Conservation (phyloP, 2,888 invertebrate genomes). For the Dicroscelio sp. region DNA sequence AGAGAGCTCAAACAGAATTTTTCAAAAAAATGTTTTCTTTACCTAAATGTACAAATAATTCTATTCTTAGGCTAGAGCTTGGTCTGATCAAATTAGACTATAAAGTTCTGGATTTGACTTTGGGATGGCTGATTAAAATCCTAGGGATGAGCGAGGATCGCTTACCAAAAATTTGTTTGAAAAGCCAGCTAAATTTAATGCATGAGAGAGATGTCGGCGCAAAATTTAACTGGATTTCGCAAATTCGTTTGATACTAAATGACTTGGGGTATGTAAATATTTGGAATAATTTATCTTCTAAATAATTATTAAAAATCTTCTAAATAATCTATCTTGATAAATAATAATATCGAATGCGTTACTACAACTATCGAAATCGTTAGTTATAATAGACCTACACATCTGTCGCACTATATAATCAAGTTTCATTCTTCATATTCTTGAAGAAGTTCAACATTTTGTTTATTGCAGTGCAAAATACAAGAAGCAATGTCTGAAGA, state of each 20-base stretch:
- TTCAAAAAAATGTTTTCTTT: not conserved
- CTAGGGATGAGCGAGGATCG: not conserved
- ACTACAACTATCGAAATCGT: too few species aligned
- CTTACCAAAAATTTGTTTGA: not conserved
- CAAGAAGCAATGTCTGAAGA: too few species aligned
- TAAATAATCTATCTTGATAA: too few species aligned
- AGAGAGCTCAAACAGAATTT: not conserved
- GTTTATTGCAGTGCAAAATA: too few species aligned
- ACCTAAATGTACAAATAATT: not conserved
- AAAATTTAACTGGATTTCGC: not conserved
- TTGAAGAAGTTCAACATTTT: too few species aligned
- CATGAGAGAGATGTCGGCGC: not conserved
- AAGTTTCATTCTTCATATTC: too few species aligned
- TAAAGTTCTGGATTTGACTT: not conserved
- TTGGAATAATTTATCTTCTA: too few species aligned
- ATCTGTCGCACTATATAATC: too few species aligned
- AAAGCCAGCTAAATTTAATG: not conserved
- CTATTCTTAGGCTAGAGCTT: not conserved
- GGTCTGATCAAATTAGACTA: not conserved
- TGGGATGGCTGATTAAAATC: not conserved
- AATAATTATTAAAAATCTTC: too few species aligned
- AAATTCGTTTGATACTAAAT: not conserved
- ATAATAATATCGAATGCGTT: too few species aligned
- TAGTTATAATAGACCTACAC: too few species aligned
- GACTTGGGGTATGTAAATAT: too few species aligned